phyloP scores from a whole-genome alignment of 2,888 invertebrate genomes.

The Meganola albula region DNA sequence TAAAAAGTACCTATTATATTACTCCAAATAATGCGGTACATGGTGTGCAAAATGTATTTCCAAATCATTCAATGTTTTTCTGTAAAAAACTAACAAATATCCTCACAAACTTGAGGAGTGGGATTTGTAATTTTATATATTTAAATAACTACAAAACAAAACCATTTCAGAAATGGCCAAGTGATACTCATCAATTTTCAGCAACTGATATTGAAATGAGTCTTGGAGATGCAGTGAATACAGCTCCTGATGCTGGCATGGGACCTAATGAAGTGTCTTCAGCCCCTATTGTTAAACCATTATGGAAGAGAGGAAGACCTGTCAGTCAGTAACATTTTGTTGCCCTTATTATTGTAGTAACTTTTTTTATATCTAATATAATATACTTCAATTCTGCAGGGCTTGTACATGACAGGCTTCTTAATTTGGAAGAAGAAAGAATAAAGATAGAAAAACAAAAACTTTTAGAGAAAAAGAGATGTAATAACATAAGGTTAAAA shows the following conservation, averaged over 20 bases:
- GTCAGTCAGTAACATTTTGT: no score
- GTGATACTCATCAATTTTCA: slow-evolving; percentile 39
- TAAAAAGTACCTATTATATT: no score
- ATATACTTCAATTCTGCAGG: slow-evolving; percentile 29
- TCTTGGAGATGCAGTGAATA: slow-evolving; percentile 33
- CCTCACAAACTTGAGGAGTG: no score
- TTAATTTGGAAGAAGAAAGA: slow-evolving; percentile 52
- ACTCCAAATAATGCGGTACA: no score
- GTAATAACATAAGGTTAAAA: slow-evolving; percentile 53
- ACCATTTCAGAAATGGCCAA: slow-evolving; percentile 45
- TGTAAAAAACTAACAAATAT: no score
- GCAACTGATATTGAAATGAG: slow-evolving; percentile 40
- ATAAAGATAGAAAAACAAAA: slow-evolving; percentile 55
- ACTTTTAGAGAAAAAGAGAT: slow-evolving; percentile 50
- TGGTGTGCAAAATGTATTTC: no score
- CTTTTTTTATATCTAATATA: not conserved
- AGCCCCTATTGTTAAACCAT: slow-evolving; percentile 39
- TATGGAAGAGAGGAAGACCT: slow-evolving; percentile 50
- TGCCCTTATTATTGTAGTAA: no score
- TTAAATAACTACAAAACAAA: no score
- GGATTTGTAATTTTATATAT: no score
- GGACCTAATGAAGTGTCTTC: slow-evolving; percentile 48
- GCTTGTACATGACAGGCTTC: slow-evolving; percentile 47
- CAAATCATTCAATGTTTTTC: no score
- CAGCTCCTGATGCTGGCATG: slow-evolving; percentile 38